Conservation (phyloP, 2,113 vertebrate species). For the Engystomops pustulosus region DNA sequence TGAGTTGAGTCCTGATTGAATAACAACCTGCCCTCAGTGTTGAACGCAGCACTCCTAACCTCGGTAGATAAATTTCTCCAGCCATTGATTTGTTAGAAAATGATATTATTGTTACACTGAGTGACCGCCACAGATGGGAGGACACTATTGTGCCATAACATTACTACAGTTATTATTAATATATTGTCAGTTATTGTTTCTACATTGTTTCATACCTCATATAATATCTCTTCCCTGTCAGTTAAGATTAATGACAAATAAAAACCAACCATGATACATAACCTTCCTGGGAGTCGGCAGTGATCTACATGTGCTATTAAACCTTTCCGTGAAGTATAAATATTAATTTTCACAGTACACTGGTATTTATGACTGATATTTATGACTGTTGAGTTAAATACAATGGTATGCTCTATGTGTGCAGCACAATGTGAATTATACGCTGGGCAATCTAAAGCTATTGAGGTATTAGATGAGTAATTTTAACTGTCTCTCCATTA, state of each 20-base stretch:
- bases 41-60: not conserved
- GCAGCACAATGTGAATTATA: not conserved
- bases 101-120: not conserved
- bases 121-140: not conserved
- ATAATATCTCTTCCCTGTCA: not conserved
- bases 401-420: not conserved
- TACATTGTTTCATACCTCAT: not conserved
- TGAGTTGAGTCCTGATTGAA: not conserved
- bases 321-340: not conserved
- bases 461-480: conserved; percentile 27
- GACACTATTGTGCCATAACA: not conserved
- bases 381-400: conserved; percentile 1
- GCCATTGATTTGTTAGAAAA: not conserved
- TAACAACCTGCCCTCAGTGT: not conserved
- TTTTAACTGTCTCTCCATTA: not conserved
- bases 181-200: not conserved
- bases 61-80: not conserved
- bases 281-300: not conserved
- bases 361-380: conserved; percentile 32
- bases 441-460: conserved; percentile 14
- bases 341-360: conserved; percentile 38
- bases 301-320: conserved; percentile 17
- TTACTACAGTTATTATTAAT: not conserved
- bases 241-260: conserved; percentile 16
- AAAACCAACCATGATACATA: not conserved